Base-by-base conservation (phyloP, 2,888 invertebrate species). In the Cecidostiba fungosa region DNA sequence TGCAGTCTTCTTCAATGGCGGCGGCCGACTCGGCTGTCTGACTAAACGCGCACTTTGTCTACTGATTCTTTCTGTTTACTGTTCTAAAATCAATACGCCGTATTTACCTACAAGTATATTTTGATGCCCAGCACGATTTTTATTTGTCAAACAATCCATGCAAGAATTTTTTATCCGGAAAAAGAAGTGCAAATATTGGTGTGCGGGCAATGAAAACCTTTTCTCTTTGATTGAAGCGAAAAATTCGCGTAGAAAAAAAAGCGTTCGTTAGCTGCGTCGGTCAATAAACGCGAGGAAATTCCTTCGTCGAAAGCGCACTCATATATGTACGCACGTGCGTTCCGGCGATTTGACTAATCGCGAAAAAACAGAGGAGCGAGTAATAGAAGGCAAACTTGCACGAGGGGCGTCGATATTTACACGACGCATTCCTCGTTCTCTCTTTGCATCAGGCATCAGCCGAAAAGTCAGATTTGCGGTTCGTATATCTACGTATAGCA, bases 291-390 rank as follows among this genome's bases (percentile, higher is more conserved):
- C 23, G 50, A 50, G 8, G 39, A 10, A 5, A 47, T 29, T 23
- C 73, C 12, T n/a, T 50, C 26, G 23, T 8, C 54, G 54, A n/a
- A 59, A 59, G 26, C 47, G 16, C 43, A 26, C 43, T 54, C n/a
- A n/a, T n/a, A n/a, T n/a, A n/a, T n/a, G n/a, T 54, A 19, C 29
- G 43, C 8, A 8, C 74, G 74, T 50, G 47, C 74, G 74, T 74
- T 29, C 26, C 47, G 74, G 14, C 74, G 43, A 74, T 74, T 74
- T 47, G 74, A 74, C 74, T 74, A 74, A 74, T 74, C 74, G 74
- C 26, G 26, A 47, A 47, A 74, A 74, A 73, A 50, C 6, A 26
- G 23, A 66, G 66, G 47, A 39, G 14, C 72, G 29, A 74, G 47
- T 74, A 74, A 73, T 43, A 23, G 39, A n/a, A 43, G 43, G 23